Conservation (phyloP, 2,888 invertebrate species). For the Campoplex capitator region DNA sequence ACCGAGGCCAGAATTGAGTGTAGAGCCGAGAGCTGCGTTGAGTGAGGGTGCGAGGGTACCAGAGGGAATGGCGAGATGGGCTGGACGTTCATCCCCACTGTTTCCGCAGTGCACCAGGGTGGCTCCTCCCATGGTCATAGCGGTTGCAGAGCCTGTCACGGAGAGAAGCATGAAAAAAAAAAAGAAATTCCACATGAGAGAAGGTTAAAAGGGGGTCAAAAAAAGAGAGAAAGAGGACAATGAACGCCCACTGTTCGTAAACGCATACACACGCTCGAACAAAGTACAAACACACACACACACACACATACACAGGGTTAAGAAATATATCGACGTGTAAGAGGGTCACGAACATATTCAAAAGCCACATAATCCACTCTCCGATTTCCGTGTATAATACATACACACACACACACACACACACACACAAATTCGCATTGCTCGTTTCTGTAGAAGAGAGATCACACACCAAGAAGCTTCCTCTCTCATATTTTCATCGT, state of each 20-base stretch:
- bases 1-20: constrained; percentile 78
- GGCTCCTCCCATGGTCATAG: constrained; percentile 88
- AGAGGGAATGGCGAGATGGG: constrained; percentile 86
- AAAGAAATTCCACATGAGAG: constrained; percentile 4
- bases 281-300: too few relatives aligned
- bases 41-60: constrained; percentile 82
- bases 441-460: not conserved
- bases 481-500: constrained; percentile 47
- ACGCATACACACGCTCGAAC: not conserved
- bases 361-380: constrained; percentile 1
- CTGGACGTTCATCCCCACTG: constrained; percentile 86
- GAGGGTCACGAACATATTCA: constrained; percentile 8
- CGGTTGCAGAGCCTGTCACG: constrained; percentile 88
- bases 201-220: not conserved
- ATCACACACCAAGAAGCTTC: constrained; percentile 7
- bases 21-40: constrained; percentile 85
- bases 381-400: not conserved
- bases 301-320: not conserved
- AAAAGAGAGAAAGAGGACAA: not conserved
- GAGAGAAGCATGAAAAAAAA: constrained; percentile 72
- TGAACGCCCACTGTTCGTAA: constrained; percentile 77
- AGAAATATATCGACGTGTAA: not conserved
- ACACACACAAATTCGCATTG: not conserved
- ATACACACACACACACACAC: not conserved
- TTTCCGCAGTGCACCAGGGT: constrained; percentile 89